Conservation (phyloP, 1,140 invertebrate genomes). For the Cydia fagiglandana region DNA sequence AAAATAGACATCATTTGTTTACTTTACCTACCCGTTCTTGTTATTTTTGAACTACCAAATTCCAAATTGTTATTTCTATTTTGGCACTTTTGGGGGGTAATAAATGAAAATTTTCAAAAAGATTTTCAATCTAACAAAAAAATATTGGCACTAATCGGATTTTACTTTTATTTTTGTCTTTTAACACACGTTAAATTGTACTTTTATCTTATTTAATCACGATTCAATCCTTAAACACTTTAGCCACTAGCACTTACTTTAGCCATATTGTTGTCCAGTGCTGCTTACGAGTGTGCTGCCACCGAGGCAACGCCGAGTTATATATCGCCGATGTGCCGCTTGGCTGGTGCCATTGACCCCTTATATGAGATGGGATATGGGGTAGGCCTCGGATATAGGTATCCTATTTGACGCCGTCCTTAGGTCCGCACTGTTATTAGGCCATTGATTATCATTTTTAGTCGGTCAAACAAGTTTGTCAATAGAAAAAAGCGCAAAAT, state of each 20-base stretch:
- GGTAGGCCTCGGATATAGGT: neutral
- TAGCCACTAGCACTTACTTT: conserved; percentile 32
- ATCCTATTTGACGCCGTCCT: neutral
- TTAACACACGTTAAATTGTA: neutral
- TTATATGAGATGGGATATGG: conserved; percentile 20
- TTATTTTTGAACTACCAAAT: too few species aligned
- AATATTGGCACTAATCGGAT: too few species aligned
- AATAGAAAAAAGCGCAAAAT: too few species aligned
- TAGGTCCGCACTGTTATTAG: too few species aligned
- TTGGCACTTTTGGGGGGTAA: too few species aligned
- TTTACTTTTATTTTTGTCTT: neutral
- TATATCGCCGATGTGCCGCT: conserved; percentile 36
- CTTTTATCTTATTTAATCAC: neutral
- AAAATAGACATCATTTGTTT: too few species aligned
- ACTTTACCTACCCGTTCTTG: too few species aligned
- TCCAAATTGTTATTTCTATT: too few species aligned
- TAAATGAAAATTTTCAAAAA: too few species aligned
- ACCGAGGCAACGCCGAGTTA: conserved; percentile 13
- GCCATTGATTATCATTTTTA: too few species aligned
- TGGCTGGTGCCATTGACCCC: conserved; percentile 22
- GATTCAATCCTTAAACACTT: neutral
- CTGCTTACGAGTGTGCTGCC: neutral
- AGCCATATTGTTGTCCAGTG: conserved; percentile 11
- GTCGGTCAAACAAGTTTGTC: too few species aligned
- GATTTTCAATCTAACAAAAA: too few species aligned